Evolutionary conservation across 2,113 vertebrate genomes (phyloP), one percentile per base, ranked within the genome.

Genomic region (Archilochus colubris): DNA sequence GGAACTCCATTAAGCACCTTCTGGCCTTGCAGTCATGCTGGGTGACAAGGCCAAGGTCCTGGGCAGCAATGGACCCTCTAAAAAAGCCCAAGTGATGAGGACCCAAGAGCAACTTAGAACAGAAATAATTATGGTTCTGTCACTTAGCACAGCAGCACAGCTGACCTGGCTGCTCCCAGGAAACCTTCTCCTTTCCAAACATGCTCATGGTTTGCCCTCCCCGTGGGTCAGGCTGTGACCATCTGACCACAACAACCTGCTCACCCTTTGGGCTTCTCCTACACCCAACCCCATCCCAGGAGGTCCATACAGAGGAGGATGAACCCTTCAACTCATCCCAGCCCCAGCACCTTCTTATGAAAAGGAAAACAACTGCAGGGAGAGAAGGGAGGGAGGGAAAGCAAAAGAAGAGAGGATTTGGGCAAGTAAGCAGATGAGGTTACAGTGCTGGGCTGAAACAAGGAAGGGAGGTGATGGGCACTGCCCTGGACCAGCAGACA

Each of bases 151-250:
- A 70, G 38, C 53, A n/a, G 25, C 19, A 8, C n/a, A 66, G 25
- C 27, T 3, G 55, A 51, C 30, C 74, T 6, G 14, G 5, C 63
- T 51, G 63, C 62, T 50, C 36, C 46, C 68, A 55, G 61, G 12
- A 55, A 46, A 31, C 40, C 86, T 63, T 3, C 43, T 50, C 74
- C 1, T 1, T 7, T 23, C 44, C 9, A 46, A 82, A 31, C 33
- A 36, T 11, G 9, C 50, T 8, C 4, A 0, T 6, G 55, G 11
- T 48, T 48, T 74, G n/a, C 22, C 28, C n/a, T 54, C 24, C 0
- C 31, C 28, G 3, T 1, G 7, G 74, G 50, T 27, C 53, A 31
- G 59, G 48, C 33, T 8, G 12, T 25, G 28, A 30, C 48, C 31
- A 5, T 6, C 54, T 23, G 10, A 48, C n/a, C 66, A 23, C 64